Evolutionary conservation across 1,140 invertebrate genomes (phyloP), one percentile per base, ranked within the genome.

Genomic region (Hyles vespertilio): DNA sequence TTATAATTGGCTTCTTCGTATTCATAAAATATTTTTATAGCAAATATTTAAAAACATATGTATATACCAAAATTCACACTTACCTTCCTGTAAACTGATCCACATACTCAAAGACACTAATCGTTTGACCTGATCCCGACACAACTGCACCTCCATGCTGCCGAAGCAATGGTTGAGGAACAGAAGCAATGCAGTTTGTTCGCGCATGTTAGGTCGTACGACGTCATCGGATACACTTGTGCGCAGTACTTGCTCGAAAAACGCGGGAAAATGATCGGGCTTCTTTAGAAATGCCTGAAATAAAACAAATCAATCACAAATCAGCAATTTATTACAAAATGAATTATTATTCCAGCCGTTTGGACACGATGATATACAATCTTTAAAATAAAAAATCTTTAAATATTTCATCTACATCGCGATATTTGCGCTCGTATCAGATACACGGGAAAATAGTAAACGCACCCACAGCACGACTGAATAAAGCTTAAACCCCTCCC

Each of bases 81-180:
- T 82, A 93, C 95, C 90, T 91, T 93, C 93, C 74, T 98, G 94
- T 10, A 99, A 89, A 72, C 96, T 98, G 22, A 93, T 92, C 98
- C 98, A 99, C 91, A 98, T 98, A 5, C 97, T 94, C 0, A 99
- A 91, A 0, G 97, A 98, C 0, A 99, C 96, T 22, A 99, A 89
- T 63, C 94, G 91, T 81, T 98, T 98, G 3, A 98, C 94, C 89
- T 98, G 96, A 71, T 98, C 95, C 43, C 98, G 87, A 49, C 99
- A 97, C 6, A 99, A 80, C 66, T 95, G 95, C 32, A 98, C 94
- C 91, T 99, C 98, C 95, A 99, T 96, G 69, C 97, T 98, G 74
- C 98, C 99, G 67, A 99, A 98, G 79, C 97, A 97, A 81, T 99
- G 97, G 82, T 98, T 98, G 0, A 99, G 87, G 83, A 99, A 99